A percentile compares a stretch with the other conserved stretches of the same genome.
Evolutionary conservation across 2,113 vertebrate species (phyloP).

Genomic region (Pholis gunnellus): DNA sequence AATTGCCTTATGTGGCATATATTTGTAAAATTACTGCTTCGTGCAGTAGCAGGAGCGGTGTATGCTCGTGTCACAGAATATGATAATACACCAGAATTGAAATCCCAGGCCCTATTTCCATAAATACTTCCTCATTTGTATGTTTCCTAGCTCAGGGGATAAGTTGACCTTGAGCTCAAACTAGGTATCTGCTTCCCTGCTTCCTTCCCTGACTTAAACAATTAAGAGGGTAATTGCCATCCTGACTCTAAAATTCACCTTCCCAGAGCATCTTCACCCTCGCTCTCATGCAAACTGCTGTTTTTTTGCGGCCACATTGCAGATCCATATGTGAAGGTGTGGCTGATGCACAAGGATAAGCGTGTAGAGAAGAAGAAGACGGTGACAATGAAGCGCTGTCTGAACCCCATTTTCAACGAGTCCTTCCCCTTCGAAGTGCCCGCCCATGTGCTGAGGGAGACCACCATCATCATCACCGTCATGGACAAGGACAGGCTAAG

Average conservation of each 20-base stretch:
- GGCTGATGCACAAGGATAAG: conserved; percentile 99
- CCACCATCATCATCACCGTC: conserved; percentile 99
- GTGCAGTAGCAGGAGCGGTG: not conserved
- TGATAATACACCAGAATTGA: conserved; percentile 63
- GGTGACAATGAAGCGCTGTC: conserved; percentile 95
- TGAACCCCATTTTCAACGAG: conserved; percentile 98
- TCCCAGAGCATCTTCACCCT: conserved; percentile 29
- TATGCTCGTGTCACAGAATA: conserved; percentile 45
- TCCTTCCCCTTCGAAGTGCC: conserved; percentile 97
- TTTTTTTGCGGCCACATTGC: conserved; percentile 30
- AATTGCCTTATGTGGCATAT: conserved; percentile 28
- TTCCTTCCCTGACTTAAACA: conserved; percentile 64
- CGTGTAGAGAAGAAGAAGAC: conserved; percentile 99
- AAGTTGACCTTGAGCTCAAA: conserved; percentile 75
- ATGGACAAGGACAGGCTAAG: conserved; percentile 99
- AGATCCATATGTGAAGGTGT: conserved; percentile 99
- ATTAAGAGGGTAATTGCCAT: conserved; percentile 74
- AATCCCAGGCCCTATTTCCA: conserved; percentile 66
- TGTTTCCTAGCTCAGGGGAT: conserved; percentile 67
- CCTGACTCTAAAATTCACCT: conserved; percentile 57
- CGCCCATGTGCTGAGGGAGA: conserved; percentile 96
- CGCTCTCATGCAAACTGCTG: conserved; percentile 39
- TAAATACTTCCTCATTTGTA: conserved; percentile 75
- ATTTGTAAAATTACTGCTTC: conserved; percentile 31
- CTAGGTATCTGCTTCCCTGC: conserved; percentile 63